These are phyloP conservation scores for Ailuropoda melanoleuca DNA, from an alignment of 2,113 vertebrate genomes.

Conservation along the genomic window DNA sequence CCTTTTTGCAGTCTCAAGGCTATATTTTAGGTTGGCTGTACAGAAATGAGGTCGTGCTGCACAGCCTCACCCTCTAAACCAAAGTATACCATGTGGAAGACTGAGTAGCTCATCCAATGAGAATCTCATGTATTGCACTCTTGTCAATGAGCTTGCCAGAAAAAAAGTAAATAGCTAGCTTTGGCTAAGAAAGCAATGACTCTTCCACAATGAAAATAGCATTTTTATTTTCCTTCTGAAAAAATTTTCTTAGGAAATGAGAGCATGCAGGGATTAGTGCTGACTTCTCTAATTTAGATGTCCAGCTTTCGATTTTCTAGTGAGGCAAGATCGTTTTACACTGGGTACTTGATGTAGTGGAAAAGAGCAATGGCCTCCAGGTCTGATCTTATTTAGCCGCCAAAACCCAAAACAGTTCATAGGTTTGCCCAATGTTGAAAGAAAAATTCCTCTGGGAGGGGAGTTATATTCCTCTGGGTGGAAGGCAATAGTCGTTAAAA, in stretches of 20 bases:
- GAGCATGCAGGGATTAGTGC: not conserved
- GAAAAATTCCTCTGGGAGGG: not conserved
- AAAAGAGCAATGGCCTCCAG: not conserved
- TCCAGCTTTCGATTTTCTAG: not conserved
- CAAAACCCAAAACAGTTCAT: conserved; percentile 23
- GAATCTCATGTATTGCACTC: not conserved
- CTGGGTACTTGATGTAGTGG: not conserved
- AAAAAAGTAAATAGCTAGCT: conserved; percentile 11
- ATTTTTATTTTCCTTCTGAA: conserved; percentile 14
- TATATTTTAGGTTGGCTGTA: not conserved
- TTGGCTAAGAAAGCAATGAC: conserved; percentile 8
- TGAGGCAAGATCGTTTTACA: not conserved
- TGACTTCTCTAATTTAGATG: not conserved
- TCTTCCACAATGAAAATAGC: conserved; percentile 22
- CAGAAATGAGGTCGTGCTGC: conserved; percentile 13
- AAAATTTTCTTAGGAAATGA: conserved; percentile 55
- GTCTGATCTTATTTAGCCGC: not conserved
- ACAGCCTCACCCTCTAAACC: not conserved
- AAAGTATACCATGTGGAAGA: not conserved
- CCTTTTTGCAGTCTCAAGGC: not conserved
- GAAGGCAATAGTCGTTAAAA: not conserved
- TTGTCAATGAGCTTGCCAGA: conserved; percentile 21
- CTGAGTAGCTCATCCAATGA: not conserved
- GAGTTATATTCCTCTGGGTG: not conserved
- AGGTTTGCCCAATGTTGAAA: not conserved